These are phyloP conservation scores for Leptinotarsa haldemani DNA, from an alignment of 2,888 invertebrate species.

Conservation along the genomic window DNA sequence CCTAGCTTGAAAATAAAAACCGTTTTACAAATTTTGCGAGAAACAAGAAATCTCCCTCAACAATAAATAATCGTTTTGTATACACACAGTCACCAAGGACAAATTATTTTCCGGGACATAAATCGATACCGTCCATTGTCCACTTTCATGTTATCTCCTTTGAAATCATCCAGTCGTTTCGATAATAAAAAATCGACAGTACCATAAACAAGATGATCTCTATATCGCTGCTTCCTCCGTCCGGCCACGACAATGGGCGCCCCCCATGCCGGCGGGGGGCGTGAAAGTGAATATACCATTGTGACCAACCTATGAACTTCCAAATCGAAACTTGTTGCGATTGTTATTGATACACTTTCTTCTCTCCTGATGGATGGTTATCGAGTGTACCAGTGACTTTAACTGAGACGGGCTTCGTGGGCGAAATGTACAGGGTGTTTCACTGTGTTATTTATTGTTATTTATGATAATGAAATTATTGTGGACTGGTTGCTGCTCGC, in stretches of 20 bases:
- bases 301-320: slow-evolving; percentile 28
- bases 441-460: neutral
- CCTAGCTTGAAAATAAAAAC: too few species aligned
- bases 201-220: slow-evolving; percentile 30
- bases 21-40: too few species aligned
- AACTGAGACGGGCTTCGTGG: slow-evolving; percentile 10
- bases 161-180: neutral
- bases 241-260: slow-evolving; percentile 5
- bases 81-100: too few species aligned
- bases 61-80: too few species aligned
- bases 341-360: slow-evolving; percentile 35
- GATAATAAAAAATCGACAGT: slow-evolving; percentile 19
- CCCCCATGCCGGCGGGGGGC: slow-evolving; percentile 7
- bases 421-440: slow-evolving; percentile 7
- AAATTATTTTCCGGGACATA: neutral
- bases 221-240: slow-evolving; percentile 8
- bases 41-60: too few species aligned
- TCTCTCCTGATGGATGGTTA: slow-evolving; percentile 28
- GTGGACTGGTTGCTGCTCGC: too few species aligned
- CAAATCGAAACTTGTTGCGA: slow-evolving; percentile 25
- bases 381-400: slow-evolving; percentile 20
- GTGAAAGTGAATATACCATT: slow-evolving; percentile 19
- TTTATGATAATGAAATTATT: too few species aligned
- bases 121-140: neutral
- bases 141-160: neutral